Percentiles rank a stretch among this genome's conserved stretches.
Conservation (phyloP, 2,888 invertebrate genomes). For the Prosapia bicincta region DNA sequence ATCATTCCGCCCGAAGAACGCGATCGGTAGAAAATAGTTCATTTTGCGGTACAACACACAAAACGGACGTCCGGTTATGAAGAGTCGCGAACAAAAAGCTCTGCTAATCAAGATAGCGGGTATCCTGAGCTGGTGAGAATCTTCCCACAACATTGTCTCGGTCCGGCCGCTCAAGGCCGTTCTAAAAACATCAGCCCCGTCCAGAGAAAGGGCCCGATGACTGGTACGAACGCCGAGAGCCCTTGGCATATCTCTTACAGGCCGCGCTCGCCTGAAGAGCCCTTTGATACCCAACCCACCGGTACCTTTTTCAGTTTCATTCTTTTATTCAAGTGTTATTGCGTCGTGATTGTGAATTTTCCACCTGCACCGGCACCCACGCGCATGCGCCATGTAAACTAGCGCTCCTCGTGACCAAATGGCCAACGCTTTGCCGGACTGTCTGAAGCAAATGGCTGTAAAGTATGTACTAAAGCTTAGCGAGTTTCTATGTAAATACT, state of each 20-base stretch:
- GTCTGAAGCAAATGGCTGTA: background rate
- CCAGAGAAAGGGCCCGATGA: background rate
- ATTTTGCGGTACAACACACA: background rate
- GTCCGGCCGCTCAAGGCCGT: background rate
- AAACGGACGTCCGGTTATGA: constrained; percentile 2
- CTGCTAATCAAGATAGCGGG: background rate
- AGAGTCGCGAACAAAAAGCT: background rate
- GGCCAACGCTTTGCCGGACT: background rate
- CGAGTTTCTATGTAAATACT: background rate
- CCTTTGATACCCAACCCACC: background rate
- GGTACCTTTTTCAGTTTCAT: background rate
- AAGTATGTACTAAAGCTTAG: background rate
- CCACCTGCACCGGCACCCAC: background rate
- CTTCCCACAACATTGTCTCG: background rate
- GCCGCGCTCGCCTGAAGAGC: background rate
- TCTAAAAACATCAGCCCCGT: background rate
- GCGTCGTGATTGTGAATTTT: background rate
- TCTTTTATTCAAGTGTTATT: background rate
- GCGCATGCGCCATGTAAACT: background rate
- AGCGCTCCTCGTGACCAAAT: background rate
- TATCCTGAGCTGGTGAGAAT: background rate
- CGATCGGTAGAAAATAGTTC: background rate
- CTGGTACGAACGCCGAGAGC: background rate
- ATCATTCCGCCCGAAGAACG: too few relatives aligned
- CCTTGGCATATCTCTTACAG: background rate